Evolutionary conservation across 2,888 invertebrate genomes (phyloP).

Genomic region (Tiphia femorata): DNA sequence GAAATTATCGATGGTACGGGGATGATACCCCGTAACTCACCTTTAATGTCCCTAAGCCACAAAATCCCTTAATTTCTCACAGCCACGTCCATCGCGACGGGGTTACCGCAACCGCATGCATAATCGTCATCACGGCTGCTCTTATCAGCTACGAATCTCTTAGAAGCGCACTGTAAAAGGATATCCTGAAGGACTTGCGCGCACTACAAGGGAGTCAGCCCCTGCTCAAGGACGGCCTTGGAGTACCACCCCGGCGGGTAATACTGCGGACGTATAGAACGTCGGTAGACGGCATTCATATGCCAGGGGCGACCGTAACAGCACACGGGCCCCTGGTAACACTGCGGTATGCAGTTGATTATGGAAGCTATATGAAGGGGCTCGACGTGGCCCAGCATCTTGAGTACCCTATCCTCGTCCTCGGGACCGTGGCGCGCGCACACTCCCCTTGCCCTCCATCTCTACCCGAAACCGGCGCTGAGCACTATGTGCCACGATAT

Average conservation of each 20-base stretch:
- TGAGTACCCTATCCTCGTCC: constrained; percentile 64
- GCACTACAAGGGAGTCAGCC: neutral
- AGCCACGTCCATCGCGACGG: too few species aligned
- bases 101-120: too few species aligned
- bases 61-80: too few species aligned
- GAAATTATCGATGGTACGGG: too few species aligned
- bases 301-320: constrained; percentile 58
- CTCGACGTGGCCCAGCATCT: constrained; percentile 68
- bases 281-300: constrained; percentile 61
- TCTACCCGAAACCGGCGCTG: constrained; percentile 53
- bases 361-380: constrained; percentile 68
- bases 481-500: constrained; percentile 49
- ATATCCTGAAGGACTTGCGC: too few species aligned
- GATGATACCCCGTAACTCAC: too few species aligned
- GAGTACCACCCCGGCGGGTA: constrained; percentile 26
- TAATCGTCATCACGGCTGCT: too few species aligned
- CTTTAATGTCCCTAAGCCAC: too few species aligned
- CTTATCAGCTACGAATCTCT: too few species aligned
- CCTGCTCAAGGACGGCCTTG: constrained; percentile 5
- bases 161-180: too few species aligned
- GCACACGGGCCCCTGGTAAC: constrained; percentile 59
- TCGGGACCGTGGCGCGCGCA: constrained; percentile 31
- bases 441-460: constrained; percentile 35
- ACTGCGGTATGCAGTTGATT: constrained; percentile 69
- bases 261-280: constrained; percentile 28